Evolutionary conservation across 2,888 invertebrate species (phyloP).

Genomic region (Pogonocherus hispidulus): DNA sequence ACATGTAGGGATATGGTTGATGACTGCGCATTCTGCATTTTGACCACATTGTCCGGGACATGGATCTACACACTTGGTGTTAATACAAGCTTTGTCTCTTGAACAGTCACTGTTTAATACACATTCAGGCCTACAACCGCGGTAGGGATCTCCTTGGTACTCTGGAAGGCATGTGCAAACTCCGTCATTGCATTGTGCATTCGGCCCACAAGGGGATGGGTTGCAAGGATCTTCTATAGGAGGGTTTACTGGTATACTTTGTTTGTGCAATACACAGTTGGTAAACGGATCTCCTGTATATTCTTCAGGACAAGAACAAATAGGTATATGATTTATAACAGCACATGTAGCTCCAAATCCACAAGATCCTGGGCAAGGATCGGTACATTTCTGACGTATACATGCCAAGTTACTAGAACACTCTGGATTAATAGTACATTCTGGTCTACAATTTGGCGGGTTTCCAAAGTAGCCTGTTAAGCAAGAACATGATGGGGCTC

Average conservation of each 20-base stretch:
- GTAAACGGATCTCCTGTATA: slow-evolving; percentile 77
- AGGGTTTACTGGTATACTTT: no score
- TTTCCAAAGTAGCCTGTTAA: slow-evolving; percentile 72
- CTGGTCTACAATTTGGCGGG: slow-evolving; percentile 78
- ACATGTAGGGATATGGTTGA: slow-evolving; percentile 85
- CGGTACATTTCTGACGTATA: slow-evolving; percentile 72
- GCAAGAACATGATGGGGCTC: slow-evolving; percentile 75
- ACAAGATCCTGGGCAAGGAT: slow-evolving; percentile 77
- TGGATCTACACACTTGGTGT: slow-evolving; percentile 83
- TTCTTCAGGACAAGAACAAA: slow-evolving; percentile 75
- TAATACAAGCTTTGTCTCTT: slow-evolving; percentile 77
- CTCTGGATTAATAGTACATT: slow-evolving; percentile 76
- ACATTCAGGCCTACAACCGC: slow-evolving; percentile 86
- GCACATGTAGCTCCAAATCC: slow-evolving; percentile 75
- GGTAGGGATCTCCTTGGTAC: slow-evolving; percentile 83
- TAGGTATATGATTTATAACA: slow-evolving; percentile 79
- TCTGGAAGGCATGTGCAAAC: slow-evolving; percentile 80
- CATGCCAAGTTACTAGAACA: slow-evolving; percentile 74
- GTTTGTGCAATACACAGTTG: slow-evolving; percentile 71
- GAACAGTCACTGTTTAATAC: slow-evolving; percentile 82
- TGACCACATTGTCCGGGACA: slow-evolving; percentile 84
- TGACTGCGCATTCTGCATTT: slow-evolving; percentile 81
- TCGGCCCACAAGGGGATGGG: slow-evolving; percentile 78
- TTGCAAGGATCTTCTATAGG: slow-evolving; percentile 66
- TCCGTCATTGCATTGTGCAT: slow-evolving; percentile 79